A percentile compares a stretch with the other conserved stretches of the same genome.
phyloP scores from a whole-genome alignment of 1,140 invertebrate genomes.

The Sycophaga agraensis region DNA sequence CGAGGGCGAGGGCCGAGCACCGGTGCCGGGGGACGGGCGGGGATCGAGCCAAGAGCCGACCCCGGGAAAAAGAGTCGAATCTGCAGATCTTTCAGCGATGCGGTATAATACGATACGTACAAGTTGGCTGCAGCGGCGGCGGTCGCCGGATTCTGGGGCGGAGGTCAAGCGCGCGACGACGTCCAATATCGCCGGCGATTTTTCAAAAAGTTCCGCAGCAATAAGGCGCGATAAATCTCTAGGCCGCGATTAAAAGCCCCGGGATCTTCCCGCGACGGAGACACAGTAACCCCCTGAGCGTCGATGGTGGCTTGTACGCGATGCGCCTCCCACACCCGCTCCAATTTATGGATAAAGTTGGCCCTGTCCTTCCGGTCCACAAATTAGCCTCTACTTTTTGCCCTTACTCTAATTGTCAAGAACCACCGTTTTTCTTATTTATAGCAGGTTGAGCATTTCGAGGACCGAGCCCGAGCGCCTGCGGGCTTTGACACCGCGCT shows the following conservation, averaged over 20 bases:
- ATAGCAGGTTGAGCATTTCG: too few species aligned
- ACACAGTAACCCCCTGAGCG: background rate
- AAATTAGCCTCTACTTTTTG: slow-evolving; percentile 1
- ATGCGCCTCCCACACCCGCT: too few species aligned
- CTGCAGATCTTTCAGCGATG: slow-evolving; percentile 26
- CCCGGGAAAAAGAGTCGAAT: slow-evolving; percentile 24
- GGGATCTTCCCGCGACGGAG: background rate
- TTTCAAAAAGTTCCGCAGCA: slow-evolving; percentile 44
- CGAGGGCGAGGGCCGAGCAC: background rate
- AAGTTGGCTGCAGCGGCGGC: too few species aligned
- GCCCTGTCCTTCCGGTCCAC: background rate
- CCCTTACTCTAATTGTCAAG: background rate
- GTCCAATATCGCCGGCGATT: slow-evolving; percentile 41
- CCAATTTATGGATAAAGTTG: slow-evolving; percentile 26
- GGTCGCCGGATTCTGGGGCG: background rate
- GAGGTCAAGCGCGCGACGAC: slow-evolving; percentile 21
- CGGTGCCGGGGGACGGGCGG: background rate
- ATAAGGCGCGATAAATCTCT: slow-evolving; percentile 51
- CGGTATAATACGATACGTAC: slow-evolving; percentile 20
- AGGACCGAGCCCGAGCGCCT: too few species aligned
- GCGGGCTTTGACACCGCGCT: too few species aligned
- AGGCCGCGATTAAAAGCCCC: slow-evolving; percentile 46
- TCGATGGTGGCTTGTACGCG: too few species aligned
- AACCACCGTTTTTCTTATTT: too few species aligned
- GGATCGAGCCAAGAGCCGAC: background rate